Percentiles rank a stretch among this genome's conserved stretches.
phyloP scores from a whole-genome alignment of 2,113 vertebrate genomes.

The Nanger granti region DNA sequence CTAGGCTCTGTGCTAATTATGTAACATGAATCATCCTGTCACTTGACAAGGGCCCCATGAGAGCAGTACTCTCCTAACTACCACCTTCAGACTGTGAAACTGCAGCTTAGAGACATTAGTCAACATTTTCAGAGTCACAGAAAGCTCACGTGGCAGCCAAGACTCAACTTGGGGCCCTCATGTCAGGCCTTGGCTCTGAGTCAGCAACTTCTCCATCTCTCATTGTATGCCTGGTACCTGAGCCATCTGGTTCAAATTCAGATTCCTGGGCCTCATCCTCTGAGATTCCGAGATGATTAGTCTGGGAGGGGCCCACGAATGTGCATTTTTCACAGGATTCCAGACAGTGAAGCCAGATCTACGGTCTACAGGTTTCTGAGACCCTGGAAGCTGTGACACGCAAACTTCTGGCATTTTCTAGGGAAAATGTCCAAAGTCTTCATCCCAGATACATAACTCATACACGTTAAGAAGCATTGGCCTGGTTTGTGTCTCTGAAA shows the following conservation, averaged over 20 bases:
- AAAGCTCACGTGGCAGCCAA: background rate
- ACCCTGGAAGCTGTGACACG: background rate
- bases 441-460: background rate
- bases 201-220: background rate
- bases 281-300: background rate
- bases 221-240: fast-evolving
- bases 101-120: background rate
- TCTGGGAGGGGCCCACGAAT: background rate
- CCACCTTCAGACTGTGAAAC: background rate
- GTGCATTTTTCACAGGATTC: background rate
- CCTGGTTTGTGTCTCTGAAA: background rate
- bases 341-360: background rate
- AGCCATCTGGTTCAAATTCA: background rate
- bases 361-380: background rate
- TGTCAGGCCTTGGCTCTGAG: background rate
- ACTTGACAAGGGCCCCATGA: background rate
- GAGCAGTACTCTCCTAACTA: fast-evolving
- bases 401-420: background rate
- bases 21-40: fast-evolving
- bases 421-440: background rate
- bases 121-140: background rate
- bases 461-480: background rate
- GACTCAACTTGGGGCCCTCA: background rate
- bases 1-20: background rate
- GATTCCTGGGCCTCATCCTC: background rate